Evolutionary conservation across 1,140 invertebrate genomes (phyloP).

Genomic region (Drosophila biarmipes): DNA sequence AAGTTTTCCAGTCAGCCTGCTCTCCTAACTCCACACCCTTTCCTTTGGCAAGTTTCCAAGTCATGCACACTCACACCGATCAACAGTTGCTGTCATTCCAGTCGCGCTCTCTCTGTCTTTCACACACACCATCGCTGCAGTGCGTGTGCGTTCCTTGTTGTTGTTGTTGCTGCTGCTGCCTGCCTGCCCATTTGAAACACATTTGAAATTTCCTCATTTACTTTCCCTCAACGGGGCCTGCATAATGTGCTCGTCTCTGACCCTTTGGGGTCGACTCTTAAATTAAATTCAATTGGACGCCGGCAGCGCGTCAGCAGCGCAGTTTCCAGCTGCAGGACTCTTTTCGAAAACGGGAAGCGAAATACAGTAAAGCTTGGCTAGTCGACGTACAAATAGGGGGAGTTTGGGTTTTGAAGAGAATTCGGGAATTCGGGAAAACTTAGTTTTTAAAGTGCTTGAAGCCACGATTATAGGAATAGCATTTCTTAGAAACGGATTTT

Average conservation of each 20-base stretch:
- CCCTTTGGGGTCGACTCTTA: conserved; percentile 70
- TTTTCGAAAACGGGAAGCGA: background rate
- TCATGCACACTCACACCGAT: conserved; percentile 18
- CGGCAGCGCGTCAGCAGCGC: conserved; percentile 12
- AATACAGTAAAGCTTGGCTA: conserved; percentile 14
- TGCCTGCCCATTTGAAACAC: conserved; percentile 69
- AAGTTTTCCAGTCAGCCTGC: conserved; percentile 34
- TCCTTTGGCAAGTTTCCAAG: conserved; percentile 75
- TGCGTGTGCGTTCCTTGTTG: conserved; percentile 47
- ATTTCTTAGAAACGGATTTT: too few species aligned
- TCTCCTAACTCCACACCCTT: conserved; percentile 64
- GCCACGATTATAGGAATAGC: too few species aligned
- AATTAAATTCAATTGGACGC: conserved; percentile 73
- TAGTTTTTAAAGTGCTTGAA: too few species aligned
- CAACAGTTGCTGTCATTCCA: conserved; percentile 25
- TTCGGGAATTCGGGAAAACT: too few species aligned
- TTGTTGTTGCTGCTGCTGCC: conserved; percentile 45
- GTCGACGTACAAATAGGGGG: background rate
- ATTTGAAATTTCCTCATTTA: conserved; percentile 82
- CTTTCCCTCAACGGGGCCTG: conserved; percentile 57
- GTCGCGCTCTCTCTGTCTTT: conserved; percentile 9
- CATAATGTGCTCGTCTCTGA: conserved; percentile 71
- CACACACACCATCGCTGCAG: background rate
- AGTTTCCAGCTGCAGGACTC: conserved; percentile 15
- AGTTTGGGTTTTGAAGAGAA: too few species aligned